These are phyloP conservation scores for Myocastor coypus DNA, from an alignment of 2,113 vertebrate genomes.

Conservation along the genomic window DNA sequence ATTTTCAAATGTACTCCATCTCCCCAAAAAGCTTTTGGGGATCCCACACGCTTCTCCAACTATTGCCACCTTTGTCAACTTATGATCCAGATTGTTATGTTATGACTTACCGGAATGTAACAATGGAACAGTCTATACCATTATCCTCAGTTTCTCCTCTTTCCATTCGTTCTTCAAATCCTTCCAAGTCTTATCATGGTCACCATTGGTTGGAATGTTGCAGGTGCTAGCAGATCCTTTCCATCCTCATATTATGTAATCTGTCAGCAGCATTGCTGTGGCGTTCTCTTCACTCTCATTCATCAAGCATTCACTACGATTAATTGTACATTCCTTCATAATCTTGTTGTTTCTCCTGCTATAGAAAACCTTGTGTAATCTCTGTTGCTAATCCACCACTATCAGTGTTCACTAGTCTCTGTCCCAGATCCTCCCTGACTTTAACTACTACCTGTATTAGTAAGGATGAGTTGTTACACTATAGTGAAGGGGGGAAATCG, in stretches of 20 bases:
- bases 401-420: neutral
- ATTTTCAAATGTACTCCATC: slow-evolving; percentile 5
- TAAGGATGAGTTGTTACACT: neutral
- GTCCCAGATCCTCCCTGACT: neutral
- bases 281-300: neutral
- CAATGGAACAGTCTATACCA: neutral
- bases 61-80: slow-evolving; percentile 11
- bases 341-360: neutral
- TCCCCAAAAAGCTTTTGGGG: neutral
- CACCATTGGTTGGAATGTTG: neutral
- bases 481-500: neutral
- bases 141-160: neutral
- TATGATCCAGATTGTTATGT: too few species aligned
- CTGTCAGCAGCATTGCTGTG: neutral
- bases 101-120: neutral
- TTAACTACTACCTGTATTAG: neutral
- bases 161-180: neutral
- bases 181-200: neutral
- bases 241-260: neutral
- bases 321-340: neutral
- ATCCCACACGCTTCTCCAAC: neutral
- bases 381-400: neutral
- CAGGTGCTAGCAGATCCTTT: neutral
- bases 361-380: neutral
- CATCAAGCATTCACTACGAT: neutral